Conservation (phyloP, 2,888 invertebrate genomes). For the Cheilosia scutellata region DNA sequence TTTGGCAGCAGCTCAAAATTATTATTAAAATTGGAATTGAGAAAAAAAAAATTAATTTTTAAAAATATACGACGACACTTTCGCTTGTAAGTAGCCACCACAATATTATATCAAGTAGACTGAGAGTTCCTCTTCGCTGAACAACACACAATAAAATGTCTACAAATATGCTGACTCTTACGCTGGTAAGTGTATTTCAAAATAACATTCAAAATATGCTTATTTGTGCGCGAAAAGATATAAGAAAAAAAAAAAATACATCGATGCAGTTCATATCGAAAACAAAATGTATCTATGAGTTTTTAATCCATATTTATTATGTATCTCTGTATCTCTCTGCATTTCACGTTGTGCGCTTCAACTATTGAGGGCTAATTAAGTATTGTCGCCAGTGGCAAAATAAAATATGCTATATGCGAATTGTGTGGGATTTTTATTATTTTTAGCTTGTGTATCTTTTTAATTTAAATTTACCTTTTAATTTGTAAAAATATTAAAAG, state of each 20-base stretch:
- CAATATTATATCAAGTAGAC: slow-evolving; percentile 25
- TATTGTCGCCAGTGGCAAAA: slow-evolving; percentile 29
- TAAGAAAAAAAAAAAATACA: slow-evolving; percentile 31
- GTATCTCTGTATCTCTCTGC: slow-evolving; percentile 24
- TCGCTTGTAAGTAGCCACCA: slow-evolving; percentile 60
- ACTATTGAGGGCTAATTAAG: slow-evolving; percentile 63
- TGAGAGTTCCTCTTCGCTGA: not conserved
- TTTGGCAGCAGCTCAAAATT: slow-evolving; percentile 68
- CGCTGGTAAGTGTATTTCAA: slow-evolving; percentile 74
- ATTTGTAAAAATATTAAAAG: not conserved
- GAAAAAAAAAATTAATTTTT: slow-evolving; percentile 31
- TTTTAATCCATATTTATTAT: slow-evolving; percentile 39
- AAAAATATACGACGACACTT: slow-evolving; percentile 62
- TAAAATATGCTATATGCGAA: slow-evolving; percentile 14
- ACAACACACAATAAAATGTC: slow-evolving; percentile 63
- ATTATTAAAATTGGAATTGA: too few species aligned
- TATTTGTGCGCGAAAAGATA: slow-evolving; percentile 20
- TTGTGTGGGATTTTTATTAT: slow-evolving; percentile 11
- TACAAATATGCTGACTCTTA: slow-evolving; percentile 77
- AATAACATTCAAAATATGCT: slow-evolving; percentile 38
- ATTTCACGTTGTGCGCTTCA: not conserved
- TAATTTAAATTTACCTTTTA: slow-evolving; percentile 12
- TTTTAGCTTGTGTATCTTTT: not conserved
- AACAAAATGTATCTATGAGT: slow-evolving; percentile 15
- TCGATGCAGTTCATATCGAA: slow-evolving; percentile 31